These are phyloP conservation scores for Boleophthalmus pectinirostris DNA, from an alignment of 2,113 vertebrate genomes.

Conservation along the genomic window DNA sequence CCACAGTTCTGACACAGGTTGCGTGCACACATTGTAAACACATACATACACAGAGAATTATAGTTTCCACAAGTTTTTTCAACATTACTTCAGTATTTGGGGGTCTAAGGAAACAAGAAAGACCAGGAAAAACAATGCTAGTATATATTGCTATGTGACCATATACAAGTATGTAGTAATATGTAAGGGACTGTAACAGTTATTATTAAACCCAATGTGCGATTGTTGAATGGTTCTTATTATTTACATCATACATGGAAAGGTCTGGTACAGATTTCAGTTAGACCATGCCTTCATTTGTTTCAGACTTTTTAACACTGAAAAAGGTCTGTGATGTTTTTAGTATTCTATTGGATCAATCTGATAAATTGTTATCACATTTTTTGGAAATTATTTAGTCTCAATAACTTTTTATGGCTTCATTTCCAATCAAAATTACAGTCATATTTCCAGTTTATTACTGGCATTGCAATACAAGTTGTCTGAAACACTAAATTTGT, in stretches of 20 bases:
- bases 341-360: neutral
- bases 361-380: neutral
- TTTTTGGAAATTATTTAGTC: neutral
- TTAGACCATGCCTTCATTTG: neutral
- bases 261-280: neutral
- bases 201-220: no score
- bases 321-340: neutral
- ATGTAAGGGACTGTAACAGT: no score
- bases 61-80: conserved; percentile 28
- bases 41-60: conserved; percentile 28
- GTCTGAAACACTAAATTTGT: neutral
- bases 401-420: neutral
- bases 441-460: neutral
- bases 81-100: conserved; percentile 13
- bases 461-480: neutral
- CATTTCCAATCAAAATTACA: neutral
- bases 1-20: conserved; percentile 8
- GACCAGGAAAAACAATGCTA: conserved; percentile 1
- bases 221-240: neutral
- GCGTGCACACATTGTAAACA: conserved; percentile 5
- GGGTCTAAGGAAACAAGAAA: conserved; percentile 11
- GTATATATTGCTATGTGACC: neutral
- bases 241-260: neutral
- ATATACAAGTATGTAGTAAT: neutral
- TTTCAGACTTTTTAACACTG: neutral